Evolutionary conservation across 2,797 vertebrate genomes (phyloP).

Genomic region (Cetoscarus ocellatus): DNA sequence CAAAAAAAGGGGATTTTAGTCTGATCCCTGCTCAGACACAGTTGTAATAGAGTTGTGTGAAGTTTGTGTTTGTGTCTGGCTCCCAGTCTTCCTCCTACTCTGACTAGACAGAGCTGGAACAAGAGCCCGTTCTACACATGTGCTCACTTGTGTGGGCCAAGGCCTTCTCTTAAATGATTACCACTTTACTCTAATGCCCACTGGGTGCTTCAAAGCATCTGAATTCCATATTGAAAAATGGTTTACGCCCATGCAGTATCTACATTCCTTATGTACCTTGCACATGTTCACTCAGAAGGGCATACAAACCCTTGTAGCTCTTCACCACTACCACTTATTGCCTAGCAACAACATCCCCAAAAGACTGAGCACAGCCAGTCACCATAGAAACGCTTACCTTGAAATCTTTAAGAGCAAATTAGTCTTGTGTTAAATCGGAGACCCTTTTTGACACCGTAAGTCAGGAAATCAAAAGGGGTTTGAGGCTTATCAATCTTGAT

Average conservation of each 20-base stretch:
- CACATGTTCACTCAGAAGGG: conserved; percentile 5
- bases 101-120: conserved; percentile 48
- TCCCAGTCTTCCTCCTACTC: conserved; percentile 50
- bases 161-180: conserved; percentile 45
- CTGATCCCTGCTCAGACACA: neutral
- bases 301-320: conserved; percentile 5
- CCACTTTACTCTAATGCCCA: conserved; percentile 38
- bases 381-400: conserved; percentile 75
- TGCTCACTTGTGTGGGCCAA: conserved; percentile 32
- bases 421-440: conserved; percentile 52
- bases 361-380: conserved; percentile 65
- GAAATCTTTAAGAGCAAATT: conserved; percentile 65
- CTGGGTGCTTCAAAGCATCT: conserved; percentile 33
- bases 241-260: conserved; percentile 1
- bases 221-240: conserved; percentile 18
- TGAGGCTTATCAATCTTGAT: conserved; percentile 32
- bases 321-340: conserved; percentile 36
- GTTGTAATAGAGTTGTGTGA: conserved; percentile 43
- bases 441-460: conserved; percentile 51
- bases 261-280: neutral
- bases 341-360: conserved; percentile 70
- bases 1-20: conserved; percentile 16
- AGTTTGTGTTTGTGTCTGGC: conserved; percentile 39
- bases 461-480: conserved; percentile 65
- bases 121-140: conserved; percentile 23